Conservation (phyloP, 2,113 vertebrate genomes). For the Ctenodactylus gundi region DNA sequence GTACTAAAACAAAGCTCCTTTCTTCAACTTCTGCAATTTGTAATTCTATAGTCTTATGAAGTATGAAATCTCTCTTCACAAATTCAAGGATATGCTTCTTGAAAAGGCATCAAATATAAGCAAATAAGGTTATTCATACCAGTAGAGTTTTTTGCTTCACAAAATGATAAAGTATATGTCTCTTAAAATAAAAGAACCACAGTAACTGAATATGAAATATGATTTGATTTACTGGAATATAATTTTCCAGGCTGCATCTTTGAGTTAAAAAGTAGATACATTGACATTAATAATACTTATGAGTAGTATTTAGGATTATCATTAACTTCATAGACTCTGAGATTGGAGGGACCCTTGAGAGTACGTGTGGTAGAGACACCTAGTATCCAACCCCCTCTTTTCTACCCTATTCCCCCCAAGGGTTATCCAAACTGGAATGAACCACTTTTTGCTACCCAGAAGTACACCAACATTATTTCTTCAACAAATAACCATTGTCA, state of each 20-base stretch:
- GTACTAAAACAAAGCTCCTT: not conserved
- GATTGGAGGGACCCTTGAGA: not conserved
- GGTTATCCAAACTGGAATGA: not conserved
- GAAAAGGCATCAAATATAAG: not conserved
- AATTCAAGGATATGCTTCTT: not conserved
- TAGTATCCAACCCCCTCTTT: not conserved
- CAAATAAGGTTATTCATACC: slow-evolving; percentile 21
- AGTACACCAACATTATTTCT: slow-evolving; percentile 35
- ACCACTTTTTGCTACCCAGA: not conserved
- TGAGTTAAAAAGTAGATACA: slow-evolving; percentile 43
- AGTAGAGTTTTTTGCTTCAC: slow-evolving; percentile 12
- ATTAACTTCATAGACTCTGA: not conserved
- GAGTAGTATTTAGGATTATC: slow-evolving; percentile 23
- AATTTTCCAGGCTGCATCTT: slow-evolving; percentile 50
- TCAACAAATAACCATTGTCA: slow-evolving; percentile 41
- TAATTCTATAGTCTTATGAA: not conserved
- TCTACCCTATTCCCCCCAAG: not conserved
- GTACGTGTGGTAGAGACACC: not conserved
- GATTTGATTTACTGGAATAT: slow-evolving; percentile 44
- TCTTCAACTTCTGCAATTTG: not conserved
- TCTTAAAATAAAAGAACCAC: not conserved
- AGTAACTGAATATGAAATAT: slow-evolving; percentile 24
- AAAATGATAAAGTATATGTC: not conserved
- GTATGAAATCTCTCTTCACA: not conserved
- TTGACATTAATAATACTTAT: slow-evolving; percentile 45